These are phyloP conservation scores for Hypotaenidia okinawae DNA, from an alignment of 2,797 vertebrate species.

Conservation along the genomic window DNA sequence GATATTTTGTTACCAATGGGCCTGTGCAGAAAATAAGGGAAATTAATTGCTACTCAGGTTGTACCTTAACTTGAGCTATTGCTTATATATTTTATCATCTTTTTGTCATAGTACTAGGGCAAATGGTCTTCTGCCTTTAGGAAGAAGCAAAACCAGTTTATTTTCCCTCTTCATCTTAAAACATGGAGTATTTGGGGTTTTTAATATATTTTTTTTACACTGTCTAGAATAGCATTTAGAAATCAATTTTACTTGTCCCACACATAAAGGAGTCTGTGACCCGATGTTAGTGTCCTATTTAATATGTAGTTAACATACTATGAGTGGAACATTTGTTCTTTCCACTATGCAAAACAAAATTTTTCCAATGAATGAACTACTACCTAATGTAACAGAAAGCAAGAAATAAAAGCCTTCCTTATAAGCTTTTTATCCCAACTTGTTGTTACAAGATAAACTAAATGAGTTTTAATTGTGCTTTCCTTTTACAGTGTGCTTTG, in stretches of 20 bases:
- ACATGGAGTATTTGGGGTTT: neutral
- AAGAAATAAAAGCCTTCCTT: conserved; percentile 24
- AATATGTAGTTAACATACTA: neutral
- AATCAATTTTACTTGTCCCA: conserved; percentile 40
- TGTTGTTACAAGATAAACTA: conserved; percentile 54
- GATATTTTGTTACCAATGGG: neutral
- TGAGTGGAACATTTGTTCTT: neutral
- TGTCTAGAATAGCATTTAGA: neutral
- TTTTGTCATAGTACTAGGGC: neutral
- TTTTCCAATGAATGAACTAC: conserved; percentile 14
- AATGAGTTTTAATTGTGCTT: conserved; percentile 62
- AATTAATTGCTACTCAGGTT: neutral
- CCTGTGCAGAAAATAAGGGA: neutral
- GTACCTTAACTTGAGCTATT: neutral
- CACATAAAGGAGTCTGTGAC: conserved; percentile 16
- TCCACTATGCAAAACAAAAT: neutral
- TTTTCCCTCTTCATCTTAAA: neutral
- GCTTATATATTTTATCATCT: neutral
- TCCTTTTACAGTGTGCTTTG: neutral
- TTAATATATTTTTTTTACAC: neutral
- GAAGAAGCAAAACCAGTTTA: neutral
- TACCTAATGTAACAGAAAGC: neutral
- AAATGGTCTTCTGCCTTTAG: neutral
- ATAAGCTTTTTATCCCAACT: conserved; percentile 28
- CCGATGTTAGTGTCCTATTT: conserved; percentile 43